phyloP scores from a whole-genome alignment of 2,888 invertebrate genomes.

The Heliconius ismenius region DNA sequence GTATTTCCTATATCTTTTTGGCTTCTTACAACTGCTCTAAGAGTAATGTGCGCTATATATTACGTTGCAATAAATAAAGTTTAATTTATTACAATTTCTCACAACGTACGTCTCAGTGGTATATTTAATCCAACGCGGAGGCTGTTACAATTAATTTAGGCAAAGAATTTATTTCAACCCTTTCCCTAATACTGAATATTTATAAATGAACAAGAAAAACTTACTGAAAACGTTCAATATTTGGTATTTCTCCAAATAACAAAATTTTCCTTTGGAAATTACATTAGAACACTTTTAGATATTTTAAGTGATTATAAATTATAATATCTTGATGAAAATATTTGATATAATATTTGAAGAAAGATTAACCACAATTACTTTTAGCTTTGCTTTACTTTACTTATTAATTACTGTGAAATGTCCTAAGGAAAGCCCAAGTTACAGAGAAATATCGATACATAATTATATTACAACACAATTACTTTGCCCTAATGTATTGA shows the following conservation, averaged over 20 bases:
- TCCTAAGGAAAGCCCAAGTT: background rate
- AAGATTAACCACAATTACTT: background rate
- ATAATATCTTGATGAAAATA: background rate
- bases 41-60: background rate
- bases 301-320: background rate
- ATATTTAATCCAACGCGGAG: background rate
- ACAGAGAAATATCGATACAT: background rate
- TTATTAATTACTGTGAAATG: background rate
- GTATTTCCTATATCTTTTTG: background rate
- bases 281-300: background rate
- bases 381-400: too few species aligned
- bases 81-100: conserved; percentile 6
- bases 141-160: conserved; percentile 14
- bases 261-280: background rate
- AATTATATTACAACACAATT: background rate
- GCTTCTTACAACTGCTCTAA: background rate
- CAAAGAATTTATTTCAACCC: background rate
- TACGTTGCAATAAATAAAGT: background rate
- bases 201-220: conserved; percentile 11
- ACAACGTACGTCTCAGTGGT: background rate
- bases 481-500: background rate
- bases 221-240: background rate
- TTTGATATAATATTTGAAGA: background rate
- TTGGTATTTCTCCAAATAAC: background rate
- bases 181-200: background rate